Evolutionary conservation across 2,113 vertebrate genomes (phyloP).

Genomic region (Thunnus thynnus): DNA sequence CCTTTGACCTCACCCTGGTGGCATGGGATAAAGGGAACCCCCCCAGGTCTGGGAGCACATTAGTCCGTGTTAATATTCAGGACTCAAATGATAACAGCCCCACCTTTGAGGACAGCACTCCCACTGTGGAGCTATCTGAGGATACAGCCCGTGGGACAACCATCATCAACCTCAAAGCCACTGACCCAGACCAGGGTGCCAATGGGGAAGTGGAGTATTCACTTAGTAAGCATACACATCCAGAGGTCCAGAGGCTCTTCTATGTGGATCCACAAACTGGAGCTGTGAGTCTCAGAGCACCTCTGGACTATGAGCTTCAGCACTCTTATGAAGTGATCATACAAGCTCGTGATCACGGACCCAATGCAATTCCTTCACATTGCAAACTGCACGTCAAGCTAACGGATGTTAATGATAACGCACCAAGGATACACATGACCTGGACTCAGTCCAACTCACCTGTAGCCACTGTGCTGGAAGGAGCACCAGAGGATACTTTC

Average conservation of each 20-base stretch:
- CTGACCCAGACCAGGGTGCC: constrained; percentile 92
- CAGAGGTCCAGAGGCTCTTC: constrained; percentile 88
- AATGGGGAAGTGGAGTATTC: constrained; percentile 94
- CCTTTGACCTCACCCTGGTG: constrained; percentile 86
- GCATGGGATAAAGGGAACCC: constrained; percentile 92
- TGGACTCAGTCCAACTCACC: constrained; percentile 84
- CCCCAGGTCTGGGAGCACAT: constrained; percentile 88
- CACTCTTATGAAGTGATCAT: constrained; percentile 88
- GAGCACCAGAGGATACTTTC: constrained; percentile 88
- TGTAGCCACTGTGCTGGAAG: constrained; percentile 86
- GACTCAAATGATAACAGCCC: constrained; percentile 97
- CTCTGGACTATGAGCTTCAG: constrained; percentile 90
- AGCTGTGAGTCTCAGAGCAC: constrained; percentile 83
- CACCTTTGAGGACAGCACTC: constrained; percentile 86
- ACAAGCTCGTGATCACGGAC: constrained; percentile 91
- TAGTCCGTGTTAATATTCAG: constrained; percentile 89
- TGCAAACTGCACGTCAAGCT: constrained; percentile 92
- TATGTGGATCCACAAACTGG: constrained; percentile 86
- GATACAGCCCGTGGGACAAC: constrained; percentile 87
- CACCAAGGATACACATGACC: constrained; percentile 88
- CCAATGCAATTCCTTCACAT: constrained; percentile 91
- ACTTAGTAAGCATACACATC: constrained; percentile 87
- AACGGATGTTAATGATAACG: constrained; percentile 91
- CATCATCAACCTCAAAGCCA: constrained; percentile 89
- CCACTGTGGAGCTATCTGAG: constrained; percentile 88